These are phyloP conservation scores for Apis dorsata DNA, from an alignment of 1,140 invertebrate genomes.

Conservation along the genomic window DNA sequence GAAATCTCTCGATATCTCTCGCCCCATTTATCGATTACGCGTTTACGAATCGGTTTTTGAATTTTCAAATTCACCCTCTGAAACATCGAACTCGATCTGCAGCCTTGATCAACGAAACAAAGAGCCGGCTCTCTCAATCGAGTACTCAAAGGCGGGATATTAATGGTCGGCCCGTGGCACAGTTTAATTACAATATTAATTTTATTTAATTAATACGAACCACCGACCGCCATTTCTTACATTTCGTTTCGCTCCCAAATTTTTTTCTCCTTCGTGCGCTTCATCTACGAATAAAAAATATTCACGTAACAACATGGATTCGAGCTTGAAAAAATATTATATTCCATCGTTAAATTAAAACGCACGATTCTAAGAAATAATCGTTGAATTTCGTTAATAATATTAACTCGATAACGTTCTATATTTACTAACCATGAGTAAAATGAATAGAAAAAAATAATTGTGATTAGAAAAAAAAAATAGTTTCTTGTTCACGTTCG, in stretches of 20 bases:
- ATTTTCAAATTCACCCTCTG: not conserved
- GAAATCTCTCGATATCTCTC: not conserved
- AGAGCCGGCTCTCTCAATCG: not conserved
- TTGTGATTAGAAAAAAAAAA: too few relatives aligned
- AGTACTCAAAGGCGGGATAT: slow-evolving; percentile 21
- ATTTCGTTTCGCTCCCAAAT: not conserved
- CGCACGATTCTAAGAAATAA: too few relatives aligned
- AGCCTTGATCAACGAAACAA: slow-evolving; percentile 8
- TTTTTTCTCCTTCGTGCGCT: not conserved
- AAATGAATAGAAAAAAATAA: too few relatives aligned
- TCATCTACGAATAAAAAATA: too few relatives aligned
- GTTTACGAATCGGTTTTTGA: not conserved
- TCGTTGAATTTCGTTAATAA: too few relatives aligned
- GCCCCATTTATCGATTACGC: not conserved
- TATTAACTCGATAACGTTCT: too few relatives aligned
- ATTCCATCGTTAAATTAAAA: too few relatives aligned
- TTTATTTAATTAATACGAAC: slow-evolving; percentile 11
- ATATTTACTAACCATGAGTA: too few relatives aligned
- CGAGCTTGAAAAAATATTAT: too few relatives aligned
- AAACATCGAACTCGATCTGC: not conserved
- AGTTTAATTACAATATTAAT: slow-evolving; percentile 18
- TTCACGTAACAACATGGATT: too few relatives aligned
- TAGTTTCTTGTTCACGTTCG: too few relatives aligned
- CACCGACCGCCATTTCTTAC: not conserved
- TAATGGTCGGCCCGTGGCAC: not conserved